Conservation (phyloP, 2,888 invertebrate species). For the Eugnorisma glareosa region DNA sequence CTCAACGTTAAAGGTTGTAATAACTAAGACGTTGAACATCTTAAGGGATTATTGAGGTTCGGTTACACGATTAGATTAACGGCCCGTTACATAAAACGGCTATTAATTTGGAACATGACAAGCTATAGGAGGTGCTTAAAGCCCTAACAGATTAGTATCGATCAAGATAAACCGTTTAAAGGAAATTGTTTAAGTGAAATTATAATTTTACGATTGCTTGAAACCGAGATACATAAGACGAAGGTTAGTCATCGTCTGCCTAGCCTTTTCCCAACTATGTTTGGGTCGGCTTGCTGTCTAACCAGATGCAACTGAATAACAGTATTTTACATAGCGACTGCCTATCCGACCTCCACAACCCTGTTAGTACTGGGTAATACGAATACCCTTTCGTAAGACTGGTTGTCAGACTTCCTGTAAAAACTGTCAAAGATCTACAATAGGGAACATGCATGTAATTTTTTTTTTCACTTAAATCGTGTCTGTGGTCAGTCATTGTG, state of each 20-base stretch:
- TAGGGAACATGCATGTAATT: too few relatives aligned
- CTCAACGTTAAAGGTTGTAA: conserved; percentile 21
- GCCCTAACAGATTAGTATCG: conserved; percentile 21
- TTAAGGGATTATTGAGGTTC: conserved; percentile 24
- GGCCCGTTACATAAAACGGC: conserved; percentile 47
- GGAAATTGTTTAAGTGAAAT: not conserved
- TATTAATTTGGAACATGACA: conserved; percentile 34
- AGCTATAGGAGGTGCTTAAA: conserved; percentile 25
- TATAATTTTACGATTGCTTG: conserved; percentile 1
- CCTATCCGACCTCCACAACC: too few relatives aligned
- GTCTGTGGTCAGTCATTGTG: too few relatives aligned
- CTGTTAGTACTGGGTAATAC: too few relatives aligned
- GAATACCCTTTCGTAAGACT: too few relatives aligned
- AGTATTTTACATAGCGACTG: not conserved
- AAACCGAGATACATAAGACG: not conserved
- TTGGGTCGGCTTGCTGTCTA: not conserved
- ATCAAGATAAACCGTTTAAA: conserved; percentile 9
- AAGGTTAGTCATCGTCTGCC: not conserved
- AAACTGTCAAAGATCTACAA: too few relatives aligned
- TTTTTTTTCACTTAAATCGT: too few relatives aligned
- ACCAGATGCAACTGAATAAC: not conserved
- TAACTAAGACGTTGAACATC: conserved; percentile 27
- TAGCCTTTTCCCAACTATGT: not conserved
- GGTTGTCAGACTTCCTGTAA: too few relatives aligned
- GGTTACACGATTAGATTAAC: conserved; percentile 30